These are phyloP conservation scores for Threskiornis aethiopicus DNA, from an alignment of 2,797 vertebrate genomes.

Conservation along the genomic window DNA sequence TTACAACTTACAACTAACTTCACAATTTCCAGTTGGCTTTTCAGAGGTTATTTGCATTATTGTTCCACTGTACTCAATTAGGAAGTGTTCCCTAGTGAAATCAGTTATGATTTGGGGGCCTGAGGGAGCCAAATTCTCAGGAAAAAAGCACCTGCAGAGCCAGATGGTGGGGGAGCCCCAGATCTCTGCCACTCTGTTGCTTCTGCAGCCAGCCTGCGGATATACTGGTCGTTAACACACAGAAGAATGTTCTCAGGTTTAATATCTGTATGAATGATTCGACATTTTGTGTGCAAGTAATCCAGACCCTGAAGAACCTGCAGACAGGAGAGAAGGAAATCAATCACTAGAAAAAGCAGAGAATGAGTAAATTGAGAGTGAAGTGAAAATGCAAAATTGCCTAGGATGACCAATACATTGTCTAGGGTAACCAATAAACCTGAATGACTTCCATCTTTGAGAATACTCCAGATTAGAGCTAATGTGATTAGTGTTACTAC, in stretches of 20 bases:
- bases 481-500: not conserved
- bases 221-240: slow-evolving; percentile 92
- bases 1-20: not conserved
- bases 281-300: slow-evolving; percentile 95
- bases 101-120: not conserved
- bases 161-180: slow-evolving; percentile 91
- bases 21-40: not conserved
- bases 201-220: slow-evolving; percentile 92
- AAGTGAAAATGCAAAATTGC: not conserved
- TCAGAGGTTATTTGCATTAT: not conserved
- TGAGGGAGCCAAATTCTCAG: not conserved
- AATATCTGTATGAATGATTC: slow-evolving; percentile 98
- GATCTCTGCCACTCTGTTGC: slow-evolving; percentile 95
- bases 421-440: not conserved
- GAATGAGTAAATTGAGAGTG: not conserved
- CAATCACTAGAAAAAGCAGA: not conserved
- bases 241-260: slow-evolving; percentile 97
- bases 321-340: not conserved
- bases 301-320: slow-evolving; percentile 95
- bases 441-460: not conserved
- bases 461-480: not conserved
- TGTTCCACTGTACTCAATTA: not conserved
- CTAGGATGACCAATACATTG: not conserved
- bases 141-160: slow-evolving; percentile 86
- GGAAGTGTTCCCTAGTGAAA: not conserved